Evolutionary conservation across 2,888 invertebrate species (phyloP).

Genomic region (Myathropa florea): DNA sequence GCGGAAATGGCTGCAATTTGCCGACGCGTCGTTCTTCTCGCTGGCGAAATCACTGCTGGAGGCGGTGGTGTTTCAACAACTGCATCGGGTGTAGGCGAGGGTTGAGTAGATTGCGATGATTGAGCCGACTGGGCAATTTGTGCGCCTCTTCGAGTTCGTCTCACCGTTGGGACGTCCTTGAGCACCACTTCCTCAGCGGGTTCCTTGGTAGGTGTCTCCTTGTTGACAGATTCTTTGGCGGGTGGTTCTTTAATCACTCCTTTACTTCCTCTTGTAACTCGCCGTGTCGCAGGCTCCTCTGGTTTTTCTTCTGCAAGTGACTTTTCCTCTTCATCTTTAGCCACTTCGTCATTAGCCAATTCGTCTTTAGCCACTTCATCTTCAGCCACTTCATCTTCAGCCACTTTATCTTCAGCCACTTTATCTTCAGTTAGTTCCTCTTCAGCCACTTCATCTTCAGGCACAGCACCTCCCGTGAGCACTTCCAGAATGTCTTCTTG

Average conservation of each 20-base stretch:
- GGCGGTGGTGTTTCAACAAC: conserved; percentile 4
- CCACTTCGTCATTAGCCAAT: too few relatives aligned
- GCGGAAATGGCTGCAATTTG: conserved; percentile 7
- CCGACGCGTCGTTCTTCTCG: conserved; percentile 53
- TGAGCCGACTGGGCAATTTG: conserved; percentile 24
- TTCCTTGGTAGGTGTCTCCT: conserved; percentile 2
- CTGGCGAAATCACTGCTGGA: conserved; percentile 37
- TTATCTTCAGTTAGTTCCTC: too few relatives aligned
- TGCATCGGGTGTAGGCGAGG: not conserved
- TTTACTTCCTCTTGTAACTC: conserved; percentile 75
- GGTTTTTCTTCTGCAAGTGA: conserved; percentile 20
- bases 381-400: too few relatives aligned
- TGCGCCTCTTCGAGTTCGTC: conserved; percentile 51
- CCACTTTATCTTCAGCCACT: too few relatives aligned
- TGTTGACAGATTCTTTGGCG: conserved; percentile 7
- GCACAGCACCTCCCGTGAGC: conserved; percentile 74
- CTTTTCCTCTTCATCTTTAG: not conserved
- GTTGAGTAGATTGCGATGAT: not conserved
- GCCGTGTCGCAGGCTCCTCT: conserved; percentile 68
- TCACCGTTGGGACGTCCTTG: conserved; percentile 30
- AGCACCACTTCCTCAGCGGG: not conserved
- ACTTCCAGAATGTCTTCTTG: conserved; percentile 79
- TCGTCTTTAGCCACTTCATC: too few relatives aligned
- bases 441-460: not conserved
- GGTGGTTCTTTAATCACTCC: conserved; percentile 45